Evolutionary conservation across 2,888 invertebrate species (phyloP), one percentile per base, ranked within the genome.

Genomic region (Drosophila kanekoi): DNA sequence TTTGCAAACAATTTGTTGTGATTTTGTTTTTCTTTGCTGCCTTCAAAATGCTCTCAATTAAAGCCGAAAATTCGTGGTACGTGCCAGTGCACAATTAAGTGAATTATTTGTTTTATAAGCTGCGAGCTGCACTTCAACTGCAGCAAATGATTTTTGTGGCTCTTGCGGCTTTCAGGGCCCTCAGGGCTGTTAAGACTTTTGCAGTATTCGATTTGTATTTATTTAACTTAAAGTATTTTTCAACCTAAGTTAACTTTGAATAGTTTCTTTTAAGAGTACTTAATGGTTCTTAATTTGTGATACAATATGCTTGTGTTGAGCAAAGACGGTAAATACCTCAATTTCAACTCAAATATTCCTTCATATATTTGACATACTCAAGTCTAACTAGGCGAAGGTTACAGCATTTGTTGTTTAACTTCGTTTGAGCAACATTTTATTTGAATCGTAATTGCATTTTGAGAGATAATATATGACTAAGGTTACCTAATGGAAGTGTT

Each of bases 41-140:
- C 43, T 40, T 41, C 8, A 20, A 59, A 43, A 4, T 20, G n/a
- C 40, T 14, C n/a, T 58, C 14, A 28, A 20, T 47, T 41, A 32
- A 51, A 58, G 11, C 32, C 28, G 13, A 48, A 56, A 54, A 16
- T 44, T 9, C 44, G 11, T 38, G n/a, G 57, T 33, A 62, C 62
- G 49, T 69, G 52, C 57, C 43, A 18, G 13, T 43, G 38, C 51
- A 14, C 40, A 59, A 60, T 48, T 66, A 33, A 61, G 61, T 35
- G 43, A 58, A 56, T 62, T 61, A 37, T 57, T 68, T 52, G 45
- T 41, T 49, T 45, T 52, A 72, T 44, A 37, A 70, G 53, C 52
- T 48, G 13, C 1, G 11, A 14, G 18, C 38, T 35, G 49, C 38
- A 23, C 20, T 44, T 2, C 18, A 13, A 28, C 35, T 23, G 51